Percentiles rank a stretch among this genome's conserved stretches.
Conservation (phyloP, 2,797 vertebrate genomes). For the Erethizon dorsatum region DNA sequence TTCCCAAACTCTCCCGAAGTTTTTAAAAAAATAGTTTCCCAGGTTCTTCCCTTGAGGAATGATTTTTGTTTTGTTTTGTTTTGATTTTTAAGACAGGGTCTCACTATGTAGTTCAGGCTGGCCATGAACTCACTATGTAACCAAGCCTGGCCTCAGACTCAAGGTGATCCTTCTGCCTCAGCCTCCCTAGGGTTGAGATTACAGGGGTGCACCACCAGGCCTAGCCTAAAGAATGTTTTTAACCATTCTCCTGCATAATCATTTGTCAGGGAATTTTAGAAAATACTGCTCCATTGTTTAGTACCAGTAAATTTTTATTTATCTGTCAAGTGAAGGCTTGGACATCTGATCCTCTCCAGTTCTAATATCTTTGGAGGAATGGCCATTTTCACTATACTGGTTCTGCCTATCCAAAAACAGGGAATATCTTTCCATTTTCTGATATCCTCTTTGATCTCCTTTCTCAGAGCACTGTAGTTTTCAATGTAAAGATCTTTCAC, state of each 20-base stretch:
- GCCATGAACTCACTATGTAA: background rate
- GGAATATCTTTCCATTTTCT: background rate
- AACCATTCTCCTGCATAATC: background rate
- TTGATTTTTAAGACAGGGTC: background rate
- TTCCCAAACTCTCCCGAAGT: background rate
- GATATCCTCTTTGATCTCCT: background rate
- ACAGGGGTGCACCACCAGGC: background rate
- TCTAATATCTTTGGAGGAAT: background rate
- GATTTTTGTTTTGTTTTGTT: background rate
- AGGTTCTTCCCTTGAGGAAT: background rate
- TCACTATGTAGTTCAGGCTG: background rate
- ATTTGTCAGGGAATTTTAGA: conserved; percentile 25
- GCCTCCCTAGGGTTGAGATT: background rate
- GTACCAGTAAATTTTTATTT: conserved; percentile 15
- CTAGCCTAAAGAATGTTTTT: background rate
- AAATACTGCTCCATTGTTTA: background rate
- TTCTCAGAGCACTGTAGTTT: background rate
- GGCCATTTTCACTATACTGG: background rate
- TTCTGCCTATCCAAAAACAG: background rate
- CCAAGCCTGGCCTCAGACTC: background rate
- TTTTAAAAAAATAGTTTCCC: background rate
- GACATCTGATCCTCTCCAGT: background rate
- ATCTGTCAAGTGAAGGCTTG: background rate
- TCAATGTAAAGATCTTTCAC: background rate
- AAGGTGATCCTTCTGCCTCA: background rate